Percentiles rank a stretch among this genome's conserved stretches.
Evolutionary conservation across 2,113 vertebrate genomes (phyloP).

Genomic region (Piprites chloris): DNA sequence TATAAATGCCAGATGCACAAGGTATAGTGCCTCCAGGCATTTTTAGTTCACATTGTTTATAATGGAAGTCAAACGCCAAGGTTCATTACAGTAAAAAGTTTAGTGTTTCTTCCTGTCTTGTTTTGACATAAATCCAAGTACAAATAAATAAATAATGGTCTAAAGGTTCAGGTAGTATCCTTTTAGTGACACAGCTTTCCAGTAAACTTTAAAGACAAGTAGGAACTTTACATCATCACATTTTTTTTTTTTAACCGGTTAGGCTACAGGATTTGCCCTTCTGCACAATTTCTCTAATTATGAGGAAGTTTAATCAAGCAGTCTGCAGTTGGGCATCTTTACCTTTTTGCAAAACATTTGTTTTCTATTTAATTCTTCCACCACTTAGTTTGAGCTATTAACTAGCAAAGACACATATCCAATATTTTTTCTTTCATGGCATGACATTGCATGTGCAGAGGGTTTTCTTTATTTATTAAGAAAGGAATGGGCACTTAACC

Average conservation of each 20-base stretch:
- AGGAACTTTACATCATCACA: neutral
- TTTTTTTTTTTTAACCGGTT: neutral
- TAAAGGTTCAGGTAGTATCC: neutral
- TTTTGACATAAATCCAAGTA: conserved; percentile 20
- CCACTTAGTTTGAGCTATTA: neutral
- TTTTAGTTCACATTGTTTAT: conserved; percentile 49
- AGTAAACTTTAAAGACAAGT: neutral
- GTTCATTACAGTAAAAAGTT: conserved; percentile 58
- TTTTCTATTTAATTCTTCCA: neutral
- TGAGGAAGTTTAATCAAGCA: neutral
- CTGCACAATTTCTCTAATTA: neutral
- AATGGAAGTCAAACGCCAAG: conserved; percentile 61
- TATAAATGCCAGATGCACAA: conserved; percentile 52
- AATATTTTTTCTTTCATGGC: neutral
- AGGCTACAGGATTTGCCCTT: neutral
- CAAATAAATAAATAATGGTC: conserved; percentile 22
- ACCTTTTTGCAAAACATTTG: neutral
- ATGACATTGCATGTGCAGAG: neutral
- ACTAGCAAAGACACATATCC: neutral
- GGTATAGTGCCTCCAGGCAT: conserved; percentile 38
- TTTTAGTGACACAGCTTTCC: neutral
- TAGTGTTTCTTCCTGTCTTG: conserved; percentile 29
- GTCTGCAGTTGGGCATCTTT: neutral
- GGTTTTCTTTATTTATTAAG: neutral
- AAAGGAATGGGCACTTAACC: neutral